Evolutionary conservation across 2,888 invertebrate species (phyloP), one percentile per base, ranked within the genome.

Genomic region (Watsonalla binaria): DNA sequence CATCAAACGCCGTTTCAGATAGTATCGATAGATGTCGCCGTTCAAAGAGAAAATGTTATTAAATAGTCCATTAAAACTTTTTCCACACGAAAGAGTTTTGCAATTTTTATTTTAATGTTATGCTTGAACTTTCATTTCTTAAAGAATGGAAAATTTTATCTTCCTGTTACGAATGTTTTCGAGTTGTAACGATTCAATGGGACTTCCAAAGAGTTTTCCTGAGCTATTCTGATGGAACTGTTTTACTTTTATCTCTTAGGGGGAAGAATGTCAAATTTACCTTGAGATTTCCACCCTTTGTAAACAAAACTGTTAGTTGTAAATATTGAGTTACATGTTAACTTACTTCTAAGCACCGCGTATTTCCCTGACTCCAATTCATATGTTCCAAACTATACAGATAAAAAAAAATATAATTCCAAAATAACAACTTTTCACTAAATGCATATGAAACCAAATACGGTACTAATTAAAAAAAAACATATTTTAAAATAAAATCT

Each of bases 61-160:
- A 37, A 37, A 37, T 49, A 49, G 49, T 5, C 14, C 37, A 39
- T 49, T 49, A 14, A 14, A 49, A 49, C 49, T 49, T 49, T 48
- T 48, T 49, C 37, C 35, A 14, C 37, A 37, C 14, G 15, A 49
- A 49, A 49, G 15, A 49, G 49, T 37, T 37, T 48, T 48, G 14
- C 37, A 34, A 35, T 48, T 48, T 37, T 35, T 13, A 14, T 48
- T 7, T 48, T 7, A 37, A 37, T 48, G 48, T 48, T 48, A 35
- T 48, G 7, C 48, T 14, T 37, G 24, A 24, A 24, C 24, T 48
- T 37, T 48, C 6, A 48, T 48, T 37, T 39, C 11, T 48, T 8
- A 35, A 13, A 35, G 8, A 37, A 15, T 11, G 37, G 15, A 37
- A 49, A 49, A n/a, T 35, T 35, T 13, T 15, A 9, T 39, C 37